Percentiles rank a stretch among this genome's conserved stretches.
Evolutionary conservation across 2,888 invertebrate genomes (phyloP).

Genomic region (Halocaridina rubra): DNA sequence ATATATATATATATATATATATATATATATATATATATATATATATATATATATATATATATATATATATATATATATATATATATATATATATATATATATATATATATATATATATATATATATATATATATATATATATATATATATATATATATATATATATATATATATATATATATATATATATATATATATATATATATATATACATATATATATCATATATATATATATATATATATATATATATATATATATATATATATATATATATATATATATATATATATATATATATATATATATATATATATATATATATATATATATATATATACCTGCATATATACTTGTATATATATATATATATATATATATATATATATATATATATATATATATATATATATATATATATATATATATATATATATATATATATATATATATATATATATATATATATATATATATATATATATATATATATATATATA

Average conservation of each 20-base stretch:
- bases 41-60: neutral
- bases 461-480: neutral
- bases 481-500: too few species aligned
- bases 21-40: neutral
- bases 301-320: neutral
- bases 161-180: constrained; percentile 10
- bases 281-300: neutral
- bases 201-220: neutral
- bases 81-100: constrained; percentile 9
- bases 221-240: constrained; percentile 1
- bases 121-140: constrained; percentile 5
- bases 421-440: neutral
- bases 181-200: neutral
- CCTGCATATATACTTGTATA: neutral
- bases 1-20: constrained; percentile 7
- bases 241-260: neutral
- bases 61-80: neutral
- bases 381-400: constrained; percentile 2
- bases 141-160: constrained; percentile 14
- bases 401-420: constrained; percentile 19
- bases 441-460: neutral
- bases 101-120: constrained; percentile 14
- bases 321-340: neutral
- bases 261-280: neutral
- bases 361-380: constrained; percentile 1